A percentile compares a stretch with the other conserved stretches of the same genome.
Conservation (phyloP, 1,140 invertebrate genomes). For the Ceratina japonica region DNA sequence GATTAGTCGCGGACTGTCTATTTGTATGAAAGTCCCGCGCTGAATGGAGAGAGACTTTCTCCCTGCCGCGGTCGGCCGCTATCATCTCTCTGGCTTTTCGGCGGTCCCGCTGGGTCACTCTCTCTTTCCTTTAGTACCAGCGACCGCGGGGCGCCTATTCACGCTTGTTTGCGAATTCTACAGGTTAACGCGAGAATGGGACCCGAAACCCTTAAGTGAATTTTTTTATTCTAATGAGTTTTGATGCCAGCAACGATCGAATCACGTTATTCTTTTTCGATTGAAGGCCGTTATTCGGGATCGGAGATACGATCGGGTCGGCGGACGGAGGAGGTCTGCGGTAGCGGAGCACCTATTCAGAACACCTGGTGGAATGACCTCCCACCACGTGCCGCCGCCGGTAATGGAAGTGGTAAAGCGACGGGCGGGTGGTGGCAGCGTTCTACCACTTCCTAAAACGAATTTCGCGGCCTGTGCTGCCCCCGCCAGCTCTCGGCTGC, state of each 20-base stretch:
- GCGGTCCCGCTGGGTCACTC: constrained; percentile 10
- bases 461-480: constrained; percentile 47
- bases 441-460: constrained; percentile 58
- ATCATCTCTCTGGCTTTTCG: constrained; percentile 50
- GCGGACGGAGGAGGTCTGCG: constrained; percentile 58
- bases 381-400: constrained; percentile 13
- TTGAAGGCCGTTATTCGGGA: too few relatives aligned
- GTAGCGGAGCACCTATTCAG: constrained; percentile 46
- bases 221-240: too few relatives aligned
- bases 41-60: constrained; percentile 41
- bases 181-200: background rate
- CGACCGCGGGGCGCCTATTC: background rate
- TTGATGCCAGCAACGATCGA: too few relatives aligned
- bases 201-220: too few relatives aligned
- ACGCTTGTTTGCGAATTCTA: background rate
- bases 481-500: constrained; percentile 18
- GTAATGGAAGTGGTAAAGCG: constrained; percentile 51
- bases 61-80: constrained; percentile 25
- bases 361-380: constrained; percentile 50
- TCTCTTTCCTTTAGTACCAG: constrained; percentile 37
- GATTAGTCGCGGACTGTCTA: too few relatives aligned
- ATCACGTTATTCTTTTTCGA: too few relatives aligned
- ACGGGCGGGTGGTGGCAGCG: constrained; percentile 43
- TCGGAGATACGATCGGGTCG: constrained; percentile 39
- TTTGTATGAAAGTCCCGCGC: background rate